Percentiles rank a stretch among this genome's conserved stretches.
Evolutionary conservation across 2,797 vertebrate genomes (phyloP).

Genomic region (Sebastes wilsoni): DNA sequence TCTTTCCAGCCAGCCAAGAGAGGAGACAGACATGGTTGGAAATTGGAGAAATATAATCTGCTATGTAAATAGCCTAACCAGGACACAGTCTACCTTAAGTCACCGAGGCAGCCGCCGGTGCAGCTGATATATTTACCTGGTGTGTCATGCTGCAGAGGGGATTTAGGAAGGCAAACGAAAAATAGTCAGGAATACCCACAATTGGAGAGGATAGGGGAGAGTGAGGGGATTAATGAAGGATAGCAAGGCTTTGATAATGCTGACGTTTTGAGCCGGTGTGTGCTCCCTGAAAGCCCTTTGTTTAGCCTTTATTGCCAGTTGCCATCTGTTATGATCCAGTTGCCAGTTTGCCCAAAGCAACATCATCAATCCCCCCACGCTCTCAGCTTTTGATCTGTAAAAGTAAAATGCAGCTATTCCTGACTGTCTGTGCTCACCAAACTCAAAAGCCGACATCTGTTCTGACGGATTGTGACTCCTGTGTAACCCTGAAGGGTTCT

Average conservation of each 20-base stretch:
- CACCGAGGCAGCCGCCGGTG: neutral
- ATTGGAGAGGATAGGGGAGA: conserved; percentile 9
- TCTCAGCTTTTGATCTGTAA: conserved; percentile 60
- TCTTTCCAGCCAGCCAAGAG: conserved; percentile 5
- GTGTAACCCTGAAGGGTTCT: conserved; percentile 13
- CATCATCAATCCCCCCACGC: conserved; percentile 53
- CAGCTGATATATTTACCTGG: conserved; percentile 37
- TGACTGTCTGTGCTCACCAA: conserved; percentile 22
- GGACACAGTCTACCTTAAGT: conserved; percentile 30
- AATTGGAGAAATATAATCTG: conserved; percentile 48
- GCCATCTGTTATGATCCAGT: conserved; percentile 74
- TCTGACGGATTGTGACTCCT: conserved; percentile 31
- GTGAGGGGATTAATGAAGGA: conserved; percentile 56
- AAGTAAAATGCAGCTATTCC: conserved; percentile 43
- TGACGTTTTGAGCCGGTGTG: conserved; percentile 49
- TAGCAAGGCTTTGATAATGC: conserved; percentile 60
- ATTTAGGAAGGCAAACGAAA: conserved; percentile 30
- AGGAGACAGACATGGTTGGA: conserved; percentile 37
- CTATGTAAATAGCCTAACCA: conserved; percentile 37
- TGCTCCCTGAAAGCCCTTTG: conserved; percentile 69
- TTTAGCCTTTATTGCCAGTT: conserved; percentile 67
- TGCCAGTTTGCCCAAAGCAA: conserved; percentile 68
- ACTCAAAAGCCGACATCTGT: conserved; percentile 33
- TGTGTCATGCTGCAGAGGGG: conserved; percentile 19
- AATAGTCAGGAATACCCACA: conserved; percentile 22